phyloP scores from a whole-genome alignment of 2,113 vertebrate genomes.

The Microtus oregoni region DNA sequence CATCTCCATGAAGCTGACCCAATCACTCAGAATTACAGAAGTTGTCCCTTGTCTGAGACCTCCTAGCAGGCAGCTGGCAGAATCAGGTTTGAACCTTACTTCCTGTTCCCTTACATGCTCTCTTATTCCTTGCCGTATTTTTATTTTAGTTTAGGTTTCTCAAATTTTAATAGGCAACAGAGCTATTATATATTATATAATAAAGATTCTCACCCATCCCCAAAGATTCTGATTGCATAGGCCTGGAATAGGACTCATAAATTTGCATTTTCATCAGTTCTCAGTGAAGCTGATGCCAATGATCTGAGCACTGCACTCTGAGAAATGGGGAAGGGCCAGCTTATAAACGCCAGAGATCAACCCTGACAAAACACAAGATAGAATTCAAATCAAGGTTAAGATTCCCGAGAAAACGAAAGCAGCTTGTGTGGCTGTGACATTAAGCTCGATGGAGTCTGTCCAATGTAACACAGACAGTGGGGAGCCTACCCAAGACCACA shows the following conservation, averaged over 20 bases:
- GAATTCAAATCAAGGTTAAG: slow-evolving; percentile 19
- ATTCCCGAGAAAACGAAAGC: slow-evolving; percentile 14
- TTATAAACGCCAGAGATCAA: neutral
- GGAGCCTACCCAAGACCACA: neutral
- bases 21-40: slow-evolving; percentile 23
- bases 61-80: neutral
- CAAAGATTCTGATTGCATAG: neutral
- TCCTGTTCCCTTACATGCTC: neutral
- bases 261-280: neutral
- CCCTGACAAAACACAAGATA: neutral
- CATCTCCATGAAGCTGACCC: neutral
- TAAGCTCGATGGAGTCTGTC: neutral
- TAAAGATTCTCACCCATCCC: neutral
- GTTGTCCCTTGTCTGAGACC: neutral
- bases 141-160: neutral
- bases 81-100: neutral
- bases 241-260: neutral
- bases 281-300: neutral
- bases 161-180: neutral
- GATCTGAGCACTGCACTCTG: neutral
- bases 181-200: neutral
- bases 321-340: neutral
- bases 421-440: neutral
- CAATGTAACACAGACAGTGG: neutral
- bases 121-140: neutral